Conservation (phyloP, 1,140 invertebrate species). For the Drosophila ercepeae region DNA sequence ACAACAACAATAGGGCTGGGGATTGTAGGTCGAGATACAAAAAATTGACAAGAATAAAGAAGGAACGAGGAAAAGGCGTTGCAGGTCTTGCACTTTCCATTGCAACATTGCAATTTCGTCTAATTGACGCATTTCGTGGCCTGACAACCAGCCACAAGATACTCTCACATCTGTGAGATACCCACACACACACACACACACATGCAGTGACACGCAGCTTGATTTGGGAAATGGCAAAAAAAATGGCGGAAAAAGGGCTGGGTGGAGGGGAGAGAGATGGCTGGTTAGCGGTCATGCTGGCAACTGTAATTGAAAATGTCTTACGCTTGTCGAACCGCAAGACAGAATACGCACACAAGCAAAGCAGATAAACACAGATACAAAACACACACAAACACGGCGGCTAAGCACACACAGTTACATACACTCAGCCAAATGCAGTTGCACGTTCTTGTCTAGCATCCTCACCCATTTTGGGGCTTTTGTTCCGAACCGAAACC, state of each 20-base stretch:
- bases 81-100: constrained; percentile 49
- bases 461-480: constrained; percentile 26
- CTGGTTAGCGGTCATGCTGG: constrained; percentile 65
- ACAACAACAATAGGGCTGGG: neutral
- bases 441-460: constrained; percentile 19
- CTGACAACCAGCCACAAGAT: constrained; percentile 62
- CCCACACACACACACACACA: neutral
- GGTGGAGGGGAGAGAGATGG: constrained; percentile 9
- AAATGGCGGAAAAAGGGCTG: constrained; percentile 15
- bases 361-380: constrained; percentile 22
- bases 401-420: constrained; percentile 16
- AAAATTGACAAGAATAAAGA: constrained; percentile 13
- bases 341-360: constrained; percentile 52
- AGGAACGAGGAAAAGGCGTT: constrained; percentile 8
- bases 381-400: constrained; percentile 2
- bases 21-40: neutral
- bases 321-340: constrained; percentile 82
- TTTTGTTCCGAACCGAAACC: constrained; percentile 51
- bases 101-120: constrained; percentile 70
- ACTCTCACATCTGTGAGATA: constrained; percentile 10
- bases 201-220: constrained; percentile 52
- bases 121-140: constrained; percentile 81
- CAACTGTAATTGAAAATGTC: constrained; percentile 81
- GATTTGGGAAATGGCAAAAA: constrained; percentile 49
- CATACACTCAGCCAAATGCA: constrained; percentile 11